Evolutionary conservation across 2,113 vertebrate species (phyloP).

Genomic region (Strix aluco): DNA sequence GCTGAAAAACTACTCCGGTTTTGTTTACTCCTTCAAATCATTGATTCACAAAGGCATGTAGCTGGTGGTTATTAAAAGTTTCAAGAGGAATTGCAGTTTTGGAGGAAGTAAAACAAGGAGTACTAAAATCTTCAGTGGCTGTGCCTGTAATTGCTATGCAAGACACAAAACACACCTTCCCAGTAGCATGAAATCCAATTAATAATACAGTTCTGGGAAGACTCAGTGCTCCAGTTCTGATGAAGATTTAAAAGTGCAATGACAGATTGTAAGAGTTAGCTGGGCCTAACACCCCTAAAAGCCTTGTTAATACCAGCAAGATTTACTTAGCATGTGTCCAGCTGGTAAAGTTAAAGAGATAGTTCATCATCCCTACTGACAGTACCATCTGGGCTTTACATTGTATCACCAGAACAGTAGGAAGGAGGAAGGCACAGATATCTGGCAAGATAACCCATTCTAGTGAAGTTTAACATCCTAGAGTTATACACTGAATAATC

Average conservation of each 20-base stretch:
- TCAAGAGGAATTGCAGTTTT: not conserved
- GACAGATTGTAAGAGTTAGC: not conserved
- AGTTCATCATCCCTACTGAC: not conserved
- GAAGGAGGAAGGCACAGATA: not conserved
- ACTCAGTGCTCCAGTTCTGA: not conserved
- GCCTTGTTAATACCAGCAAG: not conserved
- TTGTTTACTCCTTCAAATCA: constrained; percentile 37
- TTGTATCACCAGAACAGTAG: not conserved
- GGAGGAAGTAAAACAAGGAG: not conserved
- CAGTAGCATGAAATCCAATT: constrained; percentile 42
- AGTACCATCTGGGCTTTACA: not conserved
- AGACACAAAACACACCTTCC: constrained; percentile 21
- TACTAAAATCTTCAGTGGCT: not conserved
- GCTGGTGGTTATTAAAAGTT: constrained; percentile 13
- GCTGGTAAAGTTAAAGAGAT: not conserved
- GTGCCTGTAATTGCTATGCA: constrained; percentile 26
- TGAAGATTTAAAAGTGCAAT: constrained; percentile 30
- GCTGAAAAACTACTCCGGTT: not conserved
- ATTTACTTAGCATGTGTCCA: not conserved
- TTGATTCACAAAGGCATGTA: not conserved
- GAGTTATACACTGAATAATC: no score
- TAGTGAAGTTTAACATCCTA: not conserved
- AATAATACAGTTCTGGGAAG: constrained; percentile 40
- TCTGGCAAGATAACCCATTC: not conserved
- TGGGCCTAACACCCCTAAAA: constrained; percentile 7